Evolutionary conservation across 2,888 invertebrate species (phyloP).

Genomic region (Chaitophorus viminalis): DNA sequence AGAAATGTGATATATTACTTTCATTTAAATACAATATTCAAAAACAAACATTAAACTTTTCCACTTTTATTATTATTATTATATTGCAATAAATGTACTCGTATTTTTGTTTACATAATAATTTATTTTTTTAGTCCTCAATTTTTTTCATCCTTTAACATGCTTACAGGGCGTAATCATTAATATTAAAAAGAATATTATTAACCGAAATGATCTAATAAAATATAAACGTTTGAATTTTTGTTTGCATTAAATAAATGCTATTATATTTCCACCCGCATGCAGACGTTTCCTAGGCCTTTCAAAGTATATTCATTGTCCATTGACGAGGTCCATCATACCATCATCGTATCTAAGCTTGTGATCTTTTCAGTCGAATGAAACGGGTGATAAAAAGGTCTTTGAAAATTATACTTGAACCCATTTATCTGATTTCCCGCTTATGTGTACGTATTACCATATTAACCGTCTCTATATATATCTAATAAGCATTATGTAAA

Average conservation of each 20-base stretch:
- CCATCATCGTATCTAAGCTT: not conserved
- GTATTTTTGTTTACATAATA: too few species aligned
- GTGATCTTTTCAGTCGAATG: conserved; percentile 39
- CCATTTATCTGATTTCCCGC: not conserved
- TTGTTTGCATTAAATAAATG: not conserved
- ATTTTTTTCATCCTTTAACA: too few species aligned
- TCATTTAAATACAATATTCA: too few species aligned
- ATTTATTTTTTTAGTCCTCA: too few species aligned
- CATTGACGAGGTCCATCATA: conserved; percentile 15
- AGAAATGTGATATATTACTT: too few species aligned
- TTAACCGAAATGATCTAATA: not conserved
- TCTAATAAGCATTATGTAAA: not conserved
- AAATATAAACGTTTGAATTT: not conserved
- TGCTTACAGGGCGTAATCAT: too few species aligned
- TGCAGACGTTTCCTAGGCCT: not conserved
- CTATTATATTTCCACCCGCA: not conserved
- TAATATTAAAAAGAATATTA: not conserved
- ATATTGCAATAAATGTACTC: too few species aligned
- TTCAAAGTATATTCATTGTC: conserved; percentile 1
- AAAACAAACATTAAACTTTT: too few species aligned
- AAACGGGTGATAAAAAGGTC: conserved; percentile 1
- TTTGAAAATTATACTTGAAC: not conserved
- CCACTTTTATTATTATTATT: too few species aligned
- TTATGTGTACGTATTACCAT: not conserved
- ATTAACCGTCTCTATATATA: not conserved